These are phyloP conservation scores for Neocrepidodera transversa DNA, from an alignment of 2,888 invertebrate genomes.

Conservation along the genomic window DNA sequence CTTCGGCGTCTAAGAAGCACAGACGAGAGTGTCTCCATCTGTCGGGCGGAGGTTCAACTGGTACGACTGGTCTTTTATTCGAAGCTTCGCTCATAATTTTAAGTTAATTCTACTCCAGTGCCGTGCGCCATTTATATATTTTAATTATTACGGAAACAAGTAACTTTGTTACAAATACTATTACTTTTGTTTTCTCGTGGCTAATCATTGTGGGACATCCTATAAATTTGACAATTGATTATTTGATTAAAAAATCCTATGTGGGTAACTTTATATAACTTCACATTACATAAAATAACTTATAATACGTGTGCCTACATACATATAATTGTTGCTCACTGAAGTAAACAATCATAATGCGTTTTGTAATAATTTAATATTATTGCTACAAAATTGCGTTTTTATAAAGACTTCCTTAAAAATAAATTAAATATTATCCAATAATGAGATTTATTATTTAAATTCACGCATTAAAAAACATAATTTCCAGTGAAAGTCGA, in stretches of 20 bases:
- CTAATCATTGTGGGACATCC: too few relatives aligned
- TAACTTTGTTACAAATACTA: too few relatives aligned
- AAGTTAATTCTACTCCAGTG: too few relatives aligned
- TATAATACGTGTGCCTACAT: slow-evolving; percentile 1
- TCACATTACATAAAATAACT: not conserved
- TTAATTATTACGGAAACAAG: too few relatives aligned
- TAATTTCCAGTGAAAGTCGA: slow-evolving; percentile 6
- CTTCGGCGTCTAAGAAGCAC: too few relatives aligned
- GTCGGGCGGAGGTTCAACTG: too few relatives aligned
- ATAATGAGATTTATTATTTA: slow-evolving; percentile 7
- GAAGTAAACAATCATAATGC: slow-evolving; percentile 7
- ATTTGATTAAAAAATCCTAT: not conserved
- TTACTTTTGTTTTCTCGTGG: too few relatives aligned
- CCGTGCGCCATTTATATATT: too few relatives aligned
- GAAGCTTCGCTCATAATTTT: too few relatives aligned
- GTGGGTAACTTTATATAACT: slow-evolving; percentile 6
- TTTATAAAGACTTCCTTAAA: slow-evolving; percentile 8
- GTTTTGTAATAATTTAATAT: not conserved
- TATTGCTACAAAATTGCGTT: not conserved
- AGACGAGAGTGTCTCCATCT: too few relatives aligned
- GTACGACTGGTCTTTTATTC: too few relatives aligned
- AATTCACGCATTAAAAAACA: slow-evolving; percentile 4
- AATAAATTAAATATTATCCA: slow-evolving; percentile 11
- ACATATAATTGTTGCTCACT: not conserved
- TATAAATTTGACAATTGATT: too few relatives aligned